Conservation (phyloP, 2,113 vertebrate genomes). For the Eolophus roseicapilla region DNA sequence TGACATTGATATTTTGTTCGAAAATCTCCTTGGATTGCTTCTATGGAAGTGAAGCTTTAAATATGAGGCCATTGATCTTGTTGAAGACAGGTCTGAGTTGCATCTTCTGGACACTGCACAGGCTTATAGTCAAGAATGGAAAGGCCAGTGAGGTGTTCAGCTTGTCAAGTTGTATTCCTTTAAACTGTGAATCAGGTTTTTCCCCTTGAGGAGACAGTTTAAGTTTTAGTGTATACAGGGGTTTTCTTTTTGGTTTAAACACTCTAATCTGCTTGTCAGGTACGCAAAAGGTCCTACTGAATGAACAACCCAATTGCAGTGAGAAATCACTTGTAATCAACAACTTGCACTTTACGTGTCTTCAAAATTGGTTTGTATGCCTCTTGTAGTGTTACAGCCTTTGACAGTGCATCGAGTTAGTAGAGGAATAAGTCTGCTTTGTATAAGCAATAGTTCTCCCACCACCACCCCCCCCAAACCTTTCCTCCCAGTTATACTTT, state of each 20-base stretch:
- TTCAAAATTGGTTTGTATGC: slow-evolving; percentile 1
- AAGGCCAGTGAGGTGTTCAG: slow-evolving; percentile 69
- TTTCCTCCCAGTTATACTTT: background rate
- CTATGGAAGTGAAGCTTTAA: slow-evolving; percentile 71
- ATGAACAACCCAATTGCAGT: background rate
- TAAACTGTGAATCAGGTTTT: background rate
- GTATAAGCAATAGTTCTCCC: background rate
- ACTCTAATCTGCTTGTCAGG: background rate
- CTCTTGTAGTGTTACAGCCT: background rate
- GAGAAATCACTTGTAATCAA: background rate
- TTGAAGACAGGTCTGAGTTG: slow-evolving; percentile 74
- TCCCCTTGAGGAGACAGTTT: background rate
- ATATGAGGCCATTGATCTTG: slow-evolving; percentile 68
- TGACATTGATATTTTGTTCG: slow-evolving; percentile 65
- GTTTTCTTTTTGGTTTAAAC: background rate
- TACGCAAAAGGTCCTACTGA: background rate
- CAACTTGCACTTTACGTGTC: background rate
- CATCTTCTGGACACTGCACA: slow-evolving; percentile 69
- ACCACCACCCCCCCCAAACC: background rate
- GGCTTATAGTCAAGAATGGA: slow-evolving; percentile 66
- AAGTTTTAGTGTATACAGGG: background rate
- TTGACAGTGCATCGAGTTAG: background rate
- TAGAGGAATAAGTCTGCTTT: background rate
- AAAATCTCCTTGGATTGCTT: slow-evolving; percentile 73
- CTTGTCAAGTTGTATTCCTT: slow-evolving; percentile 17